Percentiles rank a stretch among this genome's conserved stretches.
Evolutionary conservation across 2,888 invertebrate genomes (phyloP).

Genomic region (Acleris holmiana): DNA sequence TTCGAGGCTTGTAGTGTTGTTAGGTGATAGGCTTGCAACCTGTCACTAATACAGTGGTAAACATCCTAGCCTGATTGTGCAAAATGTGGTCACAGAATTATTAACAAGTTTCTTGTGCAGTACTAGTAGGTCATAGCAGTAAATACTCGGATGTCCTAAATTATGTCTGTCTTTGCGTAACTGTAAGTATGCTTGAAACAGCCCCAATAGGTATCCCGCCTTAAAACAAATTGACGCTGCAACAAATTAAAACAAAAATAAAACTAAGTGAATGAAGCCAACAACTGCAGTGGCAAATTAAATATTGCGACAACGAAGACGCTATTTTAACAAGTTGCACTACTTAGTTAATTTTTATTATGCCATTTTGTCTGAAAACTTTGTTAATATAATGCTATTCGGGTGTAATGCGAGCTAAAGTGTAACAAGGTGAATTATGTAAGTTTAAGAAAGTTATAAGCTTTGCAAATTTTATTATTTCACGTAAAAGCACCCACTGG

Average conservation of each 20-base stretch:
- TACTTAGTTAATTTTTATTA: constrained; percentile 33
- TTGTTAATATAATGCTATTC: constrained; percentile 17
- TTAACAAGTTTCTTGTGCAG: no score
- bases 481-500: not conserved
- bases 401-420: constrained; percentile 17
- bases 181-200: no score
- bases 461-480: not conserved
- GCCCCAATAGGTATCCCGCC: no score
- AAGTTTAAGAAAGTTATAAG: constrained; percentile 10
- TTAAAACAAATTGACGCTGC: not conserved
- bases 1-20: no score
- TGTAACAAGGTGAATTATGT: constrained; percentile 22
- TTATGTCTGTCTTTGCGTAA: no score
- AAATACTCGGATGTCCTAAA: no score
- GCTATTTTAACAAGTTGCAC: constrained; percentile 16
- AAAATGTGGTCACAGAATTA: no score
- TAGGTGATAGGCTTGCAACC: no score
- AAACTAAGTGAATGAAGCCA: constrained; percentile 12
- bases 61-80: no score
- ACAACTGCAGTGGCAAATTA: constrained; percentile 25
- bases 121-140: no score
- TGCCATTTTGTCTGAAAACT: constrained; percentile 24
- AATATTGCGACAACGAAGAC: constrained; percentile 24
- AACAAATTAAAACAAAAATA: no score
- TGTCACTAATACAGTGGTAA: no score